These are phyloP conservation scores for Lepidothrix coronata DNA, from an alignment of 2,113 vertebrate species.

Conservation along the genomic window DNA sequence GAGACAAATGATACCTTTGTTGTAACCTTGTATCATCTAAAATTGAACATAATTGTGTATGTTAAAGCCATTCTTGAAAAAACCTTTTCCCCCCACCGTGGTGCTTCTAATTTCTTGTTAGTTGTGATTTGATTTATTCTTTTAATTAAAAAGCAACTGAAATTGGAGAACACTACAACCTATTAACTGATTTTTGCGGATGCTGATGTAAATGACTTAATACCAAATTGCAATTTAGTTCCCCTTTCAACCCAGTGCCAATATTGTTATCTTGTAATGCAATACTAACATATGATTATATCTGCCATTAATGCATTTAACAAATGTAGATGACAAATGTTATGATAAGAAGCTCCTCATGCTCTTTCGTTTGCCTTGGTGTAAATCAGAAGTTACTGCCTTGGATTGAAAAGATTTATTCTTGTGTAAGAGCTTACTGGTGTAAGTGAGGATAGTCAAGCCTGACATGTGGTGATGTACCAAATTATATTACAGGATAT, in stretches of 20 bases:
- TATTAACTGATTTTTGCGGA: conserved; percentile 59
- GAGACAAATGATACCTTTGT: not conserved
- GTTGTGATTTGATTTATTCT: conserved; percentile 58
- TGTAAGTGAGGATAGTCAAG: conserved; percentile 58
- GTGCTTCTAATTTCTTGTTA: conserved; percentile 49
- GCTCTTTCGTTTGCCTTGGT: not conserved
- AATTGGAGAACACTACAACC: conserved; percentile 41
- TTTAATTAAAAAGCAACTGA: conserved; percentile 74
- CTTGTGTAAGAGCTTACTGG: conserved; percentile 15
- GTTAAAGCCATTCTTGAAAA: not conserved
- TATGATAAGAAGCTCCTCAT: not conserved
- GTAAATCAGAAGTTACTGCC: conserved; percentile 12
- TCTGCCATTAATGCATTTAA: conserved; percentile 46
- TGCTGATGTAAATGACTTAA: not conserved
- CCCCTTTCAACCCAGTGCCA: not conserved
- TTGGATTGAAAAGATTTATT: not conserved
- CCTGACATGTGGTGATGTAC: conserved; percentile 60
- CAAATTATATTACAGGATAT: conserved; percentile 70
- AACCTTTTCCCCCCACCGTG: not conserved
- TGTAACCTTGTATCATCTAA: not conserved
- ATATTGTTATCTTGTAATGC: conserved; percentile 11
- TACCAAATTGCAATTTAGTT: not conserved
- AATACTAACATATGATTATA: not conserved
- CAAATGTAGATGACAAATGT: conserved; percentile 28
- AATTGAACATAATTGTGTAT: not conserved